Conservation (phyloP, 2,888 invertebrate species). For the Drosophila atripex region DNA sequence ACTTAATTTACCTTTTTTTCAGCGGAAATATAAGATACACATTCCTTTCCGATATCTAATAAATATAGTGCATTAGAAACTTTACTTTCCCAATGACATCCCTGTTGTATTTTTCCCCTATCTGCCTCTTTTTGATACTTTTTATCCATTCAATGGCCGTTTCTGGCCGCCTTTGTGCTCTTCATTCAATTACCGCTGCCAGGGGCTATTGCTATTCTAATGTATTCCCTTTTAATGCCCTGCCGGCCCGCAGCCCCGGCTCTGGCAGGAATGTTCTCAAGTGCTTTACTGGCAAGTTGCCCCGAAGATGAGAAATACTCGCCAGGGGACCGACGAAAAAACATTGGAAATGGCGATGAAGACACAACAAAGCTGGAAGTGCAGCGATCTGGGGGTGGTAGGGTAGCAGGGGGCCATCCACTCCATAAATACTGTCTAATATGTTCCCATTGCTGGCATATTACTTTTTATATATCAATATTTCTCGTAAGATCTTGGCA, state of each 20-base stretch:
- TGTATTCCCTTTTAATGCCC: slow-evolving; percentile 23
- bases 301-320: slow-evolving; percentile 50
- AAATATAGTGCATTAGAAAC: slow-evolving; percentile 1
- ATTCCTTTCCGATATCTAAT: no score
- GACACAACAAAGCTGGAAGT: slow-evolving; percentile 28
- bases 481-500: slow-evolving; percentile 30
- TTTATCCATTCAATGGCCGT: slow-evolving; percentile 44
- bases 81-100: no score
- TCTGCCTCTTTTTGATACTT: slow-evolving; percentile 12
- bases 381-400: slow-evolving; percentile 4
- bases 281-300: slow-evolving; percentile 70
- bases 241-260: not conserved
- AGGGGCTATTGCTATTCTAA: slow-evolving; percentile 61
- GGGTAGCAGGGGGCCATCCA: not conserved
- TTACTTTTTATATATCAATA: slow-evolving; percentile 36
- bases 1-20: no score
- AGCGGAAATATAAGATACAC: no score
- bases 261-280: slow-evolving; percentile 60
- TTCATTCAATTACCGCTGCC: slow-evolving; percentile 75
- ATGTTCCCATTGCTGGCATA: slow-evolving; percentile 33
- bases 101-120: not conserved
- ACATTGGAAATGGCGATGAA: slow-evolving; percentile 10
- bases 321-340: not conserved
- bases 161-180: slow-evolving; percentile 60
- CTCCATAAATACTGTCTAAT: slow-evolving; percentile 34